Percentiles rank a stretch among this genome's conserved stretches.
These are phyloP conservation scores for Nylanderia fulva DNA, from an alignment of 1,140 invertebrate genomes.

Conservation along the genomic window DNA sequence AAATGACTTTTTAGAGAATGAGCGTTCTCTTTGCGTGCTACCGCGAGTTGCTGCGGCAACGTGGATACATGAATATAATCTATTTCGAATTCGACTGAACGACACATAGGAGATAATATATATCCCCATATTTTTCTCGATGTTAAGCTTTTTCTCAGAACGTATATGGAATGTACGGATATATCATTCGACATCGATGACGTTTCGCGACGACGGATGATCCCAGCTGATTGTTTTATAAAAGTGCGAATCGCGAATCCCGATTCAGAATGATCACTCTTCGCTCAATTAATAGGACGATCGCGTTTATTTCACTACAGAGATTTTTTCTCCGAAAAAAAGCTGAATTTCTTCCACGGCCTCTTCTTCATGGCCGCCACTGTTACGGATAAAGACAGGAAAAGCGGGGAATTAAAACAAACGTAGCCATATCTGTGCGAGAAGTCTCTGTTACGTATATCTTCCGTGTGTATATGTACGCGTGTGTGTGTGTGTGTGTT, in stretches of 20 bases:
- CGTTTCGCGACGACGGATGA: constrained; percentile 13
- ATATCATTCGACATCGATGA: constrained; percentile 50
- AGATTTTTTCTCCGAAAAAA: constrained; percentile 32
- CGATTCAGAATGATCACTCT: constrained; percentile 43
- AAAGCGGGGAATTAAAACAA: constrained; percentile 17
- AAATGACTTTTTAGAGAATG: constrained; percentile 76
- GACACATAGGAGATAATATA: constrained; percentile 79
- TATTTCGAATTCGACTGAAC: constrained; percentile 83
- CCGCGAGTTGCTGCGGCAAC: constrained; percentile 59
- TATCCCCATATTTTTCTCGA: constrained; percentile 84
- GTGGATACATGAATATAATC: constrained; percentile 75
- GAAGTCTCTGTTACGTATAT: constrained; percentile 52
- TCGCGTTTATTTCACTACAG: constrained; percentile 34
- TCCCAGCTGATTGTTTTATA: constrained; percentile 52
- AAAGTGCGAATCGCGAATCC: constrained; percentile 43
- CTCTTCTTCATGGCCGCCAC: constrained; percentile 40
- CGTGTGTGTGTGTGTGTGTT: not conserved
- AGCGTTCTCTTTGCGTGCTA: constrained; percentile 78
- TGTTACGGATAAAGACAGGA: not conserved
- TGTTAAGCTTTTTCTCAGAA: constrained; percentile 84
- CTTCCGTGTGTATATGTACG: not conserved
- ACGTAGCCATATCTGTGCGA: constrained; percentile 27
- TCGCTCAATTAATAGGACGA: constrained; percentile 58
- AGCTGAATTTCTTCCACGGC: constrained; percentile 49
- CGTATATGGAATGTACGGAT: constrained; percentile 68